Evolutionary conservation across 2,888 invertebrate species (phyloP), one percentile per base, ranked within the genome.

Genomic region (Morpho helenor): DNA sequence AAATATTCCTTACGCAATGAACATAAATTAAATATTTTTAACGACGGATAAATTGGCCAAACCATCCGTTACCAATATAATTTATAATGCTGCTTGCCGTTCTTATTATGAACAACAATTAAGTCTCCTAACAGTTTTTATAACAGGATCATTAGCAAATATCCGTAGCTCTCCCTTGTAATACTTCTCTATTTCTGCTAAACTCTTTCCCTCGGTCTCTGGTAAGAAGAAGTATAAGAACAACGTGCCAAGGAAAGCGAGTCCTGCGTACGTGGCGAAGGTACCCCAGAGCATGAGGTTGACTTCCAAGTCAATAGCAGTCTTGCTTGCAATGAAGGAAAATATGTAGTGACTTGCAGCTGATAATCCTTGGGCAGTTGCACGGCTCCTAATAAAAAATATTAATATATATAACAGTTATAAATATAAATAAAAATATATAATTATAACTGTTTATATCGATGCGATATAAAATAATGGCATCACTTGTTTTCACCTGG

Each of bases 271-370:
- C 0, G 91, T 75, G 7, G 86, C 90, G 64, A 91, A 91, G 0
- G 91, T 76, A 2, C 92, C 92, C 70, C 87, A 86, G 0, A 92
- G 73, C 31, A 81, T 79, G 5, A 90, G 69, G 10, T 68, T 64
- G 1, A 70, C 75, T 70, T 92, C 91, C 5, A 92, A 69, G 66
- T 91, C 80, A 45, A 91, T 87, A 60, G 90, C 89, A 0, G 92
- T 91, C 67, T 93, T 92, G n/a, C 91, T 78, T 4, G 85, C 89
- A 1, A 91, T 59, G 68, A 92, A 92, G 41, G 81, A 86, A 46
- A 92, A 80, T 3, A 90, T 66, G 69, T 93, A 93, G 66, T 91
- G 89, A 65, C 85, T 77, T 1, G 92, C 92, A 0, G 92, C 92
- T 39, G 91, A 86, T 1, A 91, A 67, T 0, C 92, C 92, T 74